These are phyloP conservation scores for Stenichneumon culpator DNA, from an alignment of 2,888 invertebrate species.

Conservation along the genomic window DNA sequence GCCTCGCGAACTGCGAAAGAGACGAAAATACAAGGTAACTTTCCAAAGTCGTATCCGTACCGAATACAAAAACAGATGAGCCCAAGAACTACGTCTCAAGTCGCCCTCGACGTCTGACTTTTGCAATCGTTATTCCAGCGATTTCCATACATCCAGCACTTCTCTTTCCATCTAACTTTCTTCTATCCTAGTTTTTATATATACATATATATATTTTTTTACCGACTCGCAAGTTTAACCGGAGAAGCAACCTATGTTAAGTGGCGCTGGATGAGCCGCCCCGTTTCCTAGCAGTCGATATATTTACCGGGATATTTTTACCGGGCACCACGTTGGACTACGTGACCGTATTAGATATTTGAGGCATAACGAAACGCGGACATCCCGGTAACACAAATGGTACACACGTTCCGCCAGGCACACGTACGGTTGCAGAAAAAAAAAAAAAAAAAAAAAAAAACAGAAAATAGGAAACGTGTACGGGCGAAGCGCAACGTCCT, in stretches of 20 bases:
- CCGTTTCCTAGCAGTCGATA: too few relatives aligned
- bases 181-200: neutral
- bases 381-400: neutral
- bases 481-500: neutral
- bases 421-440: neutral
- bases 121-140: neutral
- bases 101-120: slow-evolving; percentile 1
- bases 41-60: slow-evolving; percentile 39
- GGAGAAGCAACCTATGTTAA: neutral
- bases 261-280: too few relatives aligned
- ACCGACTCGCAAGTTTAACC: neutral
- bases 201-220: neutral
- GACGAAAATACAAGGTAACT: slow-evolving; percentile 32
- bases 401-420: neutral
- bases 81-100: slow-evolving; percentile 7
- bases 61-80: slow-evolving; percentile 32
- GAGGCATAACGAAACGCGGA: neutral
- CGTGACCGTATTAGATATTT: slow-evolving; percentile 11
- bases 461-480: neutral
- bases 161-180: neutral
- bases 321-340: neutral
- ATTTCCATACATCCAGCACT: slow-evolving; percentile 15
- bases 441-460: neutral
- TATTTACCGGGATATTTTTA: neutral
- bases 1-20: neutral